These are phyloP conservation scores for Ambastaia sidthimunki DNA, from an alignment of 2,797 vertebrate species.

Conservation along the genomic window DNA sequence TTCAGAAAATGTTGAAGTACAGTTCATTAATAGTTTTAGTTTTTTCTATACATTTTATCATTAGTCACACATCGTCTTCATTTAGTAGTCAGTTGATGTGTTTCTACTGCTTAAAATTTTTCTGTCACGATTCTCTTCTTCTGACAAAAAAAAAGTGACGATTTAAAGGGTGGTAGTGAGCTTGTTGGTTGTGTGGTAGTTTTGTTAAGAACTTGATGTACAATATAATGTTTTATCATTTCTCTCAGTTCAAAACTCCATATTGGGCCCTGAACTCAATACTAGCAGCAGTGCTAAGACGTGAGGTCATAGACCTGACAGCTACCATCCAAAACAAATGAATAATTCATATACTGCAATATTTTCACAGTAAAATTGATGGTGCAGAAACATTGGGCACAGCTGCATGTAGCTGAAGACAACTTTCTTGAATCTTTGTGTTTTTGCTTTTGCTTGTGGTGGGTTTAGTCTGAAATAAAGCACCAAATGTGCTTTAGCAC, in stretches of 20 bases:
- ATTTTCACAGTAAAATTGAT: conserved; percentile 22
- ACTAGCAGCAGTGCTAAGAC: conserved; percentile 5
- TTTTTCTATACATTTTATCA: background rate
- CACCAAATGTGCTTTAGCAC: conserved; percentile 71
- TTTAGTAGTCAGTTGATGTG: background rate
- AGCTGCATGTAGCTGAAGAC: conserved; percentile 1
- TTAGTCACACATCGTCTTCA: background rate
- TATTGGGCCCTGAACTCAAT: background rate
- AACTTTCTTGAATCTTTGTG: conserved; percentile 10
- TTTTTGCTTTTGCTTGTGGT: background rate
- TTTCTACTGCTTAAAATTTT: background rate
- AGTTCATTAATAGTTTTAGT: background rate
- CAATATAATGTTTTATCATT: background rate
- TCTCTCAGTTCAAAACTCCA: conserved; percentile 19
- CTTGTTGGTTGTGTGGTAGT: background rate
- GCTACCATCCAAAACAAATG: conserved; percentile 35
- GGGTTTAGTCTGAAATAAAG: conserved; percentile 28
- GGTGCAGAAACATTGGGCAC: conserved; percentile 18
- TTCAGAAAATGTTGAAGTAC: background rate
- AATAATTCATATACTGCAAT: conserved; percentile 34
- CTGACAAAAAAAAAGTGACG: background rate
- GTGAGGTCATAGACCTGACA: conserved; percentile 11
- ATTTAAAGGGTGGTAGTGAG: background rate
- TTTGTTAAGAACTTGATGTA: conserved; percentile 2
- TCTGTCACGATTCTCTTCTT: too few relatives aligned